These are phyloP conservation scores for Oligia strigilis DNA, from an alignment of 2,888 invertebrate genomes.

Conservation along the genomic window DNA sequence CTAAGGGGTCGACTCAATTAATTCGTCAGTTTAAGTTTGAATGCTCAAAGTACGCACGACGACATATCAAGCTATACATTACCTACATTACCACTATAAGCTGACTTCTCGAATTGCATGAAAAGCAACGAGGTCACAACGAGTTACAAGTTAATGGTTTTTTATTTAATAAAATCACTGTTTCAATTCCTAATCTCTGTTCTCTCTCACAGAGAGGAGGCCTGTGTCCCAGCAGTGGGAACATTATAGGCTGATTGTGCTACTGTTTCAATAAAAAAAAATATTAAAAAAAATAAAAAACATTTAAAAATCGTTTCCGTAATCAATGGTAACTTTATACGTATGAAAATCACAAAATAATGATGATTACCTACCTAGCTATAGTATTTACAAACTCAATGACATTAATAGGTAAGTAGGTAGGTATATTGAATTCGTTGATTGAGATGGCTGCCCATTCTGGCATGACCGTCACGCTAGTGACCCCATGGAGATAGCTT, in stretches of 20 bases:
- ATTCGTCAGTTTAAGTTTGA: conserved; percentile 26
- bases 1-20: conserved; percentile 39
- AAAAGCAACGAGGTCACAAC: no score
- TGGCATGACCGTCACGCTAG: conserved; percentile 32
- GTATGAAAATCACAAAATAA: conserved; percentile 19
- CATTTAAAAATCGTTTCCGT: conserved; percentile 1
- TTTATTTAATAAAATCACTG: no score
- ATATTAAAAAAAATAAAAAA: neutral
- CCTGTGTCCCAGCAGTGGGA: neutral
- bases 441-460: neutral
- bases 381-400: neutral
- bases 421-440: neutral
- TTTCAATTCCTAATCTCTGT: no score
- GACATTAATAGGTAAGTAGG: neutral
- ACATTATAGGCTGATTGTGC: neutral
- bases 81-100: no score
- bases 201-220: neutral
- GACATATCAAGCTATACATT: neutral
- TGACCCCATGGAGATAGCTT: neutral
- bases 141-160: no score
- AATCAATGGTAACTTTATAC: neutral
- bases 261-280: neutral
- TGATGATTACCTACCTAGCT: conserved; percentile 7
- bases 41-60: neutral
- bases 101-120: no score